These are phyloP conservation scores for Phoenicopterus ruber DNA, from an alignment of 2,113 vertebrate genomes.

Conservation along the genomic window DNA sequence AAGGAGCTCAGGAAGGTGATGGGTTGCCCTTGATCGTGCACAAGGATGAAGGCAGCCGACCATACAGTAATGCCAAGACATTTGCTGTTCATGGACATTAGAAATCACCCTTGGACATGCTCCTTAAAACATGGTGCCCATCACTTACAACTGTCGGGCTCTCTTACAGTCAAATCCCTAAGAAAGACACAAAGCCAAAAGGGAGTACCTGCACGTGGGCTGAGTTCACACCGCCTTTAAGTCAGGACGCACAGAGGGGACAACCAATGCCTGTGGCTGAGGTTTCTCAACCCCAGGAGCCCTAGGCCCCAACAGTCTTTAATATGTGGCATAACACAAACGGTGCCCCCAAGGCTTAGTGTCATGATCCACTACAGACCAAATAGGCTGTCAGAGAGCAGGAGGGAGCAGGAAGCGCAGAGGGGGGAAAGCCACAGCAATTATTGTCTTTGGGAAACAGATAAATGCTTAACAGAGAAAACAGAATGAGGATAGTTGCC, in stretches of 20 bases:
- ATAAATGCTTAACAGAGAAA: neutral
- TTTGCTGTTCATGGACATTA: neutral
- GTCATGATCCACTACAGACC: neutral
- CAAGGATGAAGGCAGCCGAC: neutral
- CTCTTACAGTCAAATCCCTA: neutral
- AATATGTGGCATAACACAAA: neutral
- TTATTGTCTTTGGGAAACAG: neutral
- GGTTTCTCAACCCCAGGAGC: neutral
- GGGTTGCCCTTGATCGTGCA: neutral
- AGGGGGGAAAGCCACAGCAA: neutral
- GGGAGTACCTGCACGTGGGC: neutral
- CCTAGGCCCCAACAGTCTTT: neutral
- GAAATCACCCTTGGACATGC: neutral
- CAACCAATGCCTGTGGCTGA: neutral
- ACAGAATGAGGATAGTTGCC: neutral
- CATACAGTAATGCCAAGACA: neutral
- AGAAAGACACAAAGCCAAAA: neutral
- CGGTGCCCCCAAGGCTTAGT: neutral
- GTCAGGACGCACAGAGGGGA: neutral
- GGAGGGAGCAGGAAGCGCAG: neutral
- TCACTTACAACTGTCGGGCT: neutral
- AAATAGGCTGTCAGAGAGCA: neutral
- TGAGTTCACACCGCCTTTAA: neutral
- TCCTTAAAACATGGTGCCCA: neutral
- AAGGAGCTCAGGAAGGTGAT: neutral